Evolutionary conservation across 2,113 vertebrate species (phyloP).

Genomic region (Geococcyx californianus): DNA sequence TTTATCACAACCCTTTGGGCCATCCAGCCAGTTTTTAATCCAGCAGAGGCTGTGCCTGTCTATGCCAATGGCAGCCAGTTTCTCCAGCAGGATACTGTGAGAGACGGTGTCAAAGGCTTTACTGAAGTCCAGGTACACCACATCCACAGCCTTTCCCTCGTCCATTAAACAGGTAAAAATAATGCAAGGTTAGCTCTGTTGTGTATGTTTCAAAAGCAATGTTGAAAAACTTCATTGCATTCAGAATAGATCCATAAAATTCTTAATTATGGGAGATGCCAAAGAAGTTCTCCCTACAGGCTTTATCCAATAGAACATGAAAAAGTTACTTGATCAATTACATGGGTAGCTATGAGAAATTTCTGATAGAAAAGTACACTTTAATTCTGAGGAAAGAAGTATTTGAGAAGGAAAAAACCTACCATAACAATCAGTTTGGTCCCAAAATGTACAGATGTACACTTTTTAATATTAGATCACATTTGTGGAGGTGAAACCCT

Average conservation of each 20-base stretch:
- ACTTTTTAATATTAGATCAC: neutral
- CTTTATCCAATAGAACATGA: neutral
- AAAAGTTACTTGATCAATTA: neutral
- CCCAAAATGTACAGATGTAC: neutral
- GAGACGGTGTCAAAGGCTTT: too few relatives aligned
- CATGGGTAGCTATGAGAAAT: neutral
- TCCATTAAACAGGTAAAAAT: too few relatives aligned
- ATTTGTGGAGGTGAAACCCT: neutral
- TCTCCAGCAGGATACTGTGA: too few relatives aligned
- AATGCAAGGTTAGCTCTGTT: neutral
- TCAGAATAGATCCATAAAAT: constrained; percentile 11
- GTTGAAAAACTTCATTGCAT: constrained; percentile 7
- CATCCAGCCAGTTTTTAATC: too few relatives aligned
- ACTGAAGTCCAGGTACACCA: too few relatives aligned
- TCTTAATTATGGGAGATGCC: neutral
- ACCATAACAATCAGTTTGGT: neutral
- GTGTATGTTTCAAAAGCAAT: neutral
- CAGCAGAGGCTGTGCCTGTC: too few relatives aligned
- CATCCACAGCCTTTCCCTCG: too few relatives aligned
- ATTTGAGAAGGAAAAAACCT: neutral
- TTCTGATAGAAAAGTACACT: neutral
- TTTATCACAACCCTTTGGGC: too few relatives aligned
- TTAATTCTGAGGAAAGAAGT: neutral
- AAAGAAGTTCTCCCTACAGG: neutral
- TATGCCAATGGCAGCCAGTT: too few relatives aligned